phyloP scores from a whole-genome alignment of 92 coral and sea anemone genomes.

The Montipora capitata region DNA sequence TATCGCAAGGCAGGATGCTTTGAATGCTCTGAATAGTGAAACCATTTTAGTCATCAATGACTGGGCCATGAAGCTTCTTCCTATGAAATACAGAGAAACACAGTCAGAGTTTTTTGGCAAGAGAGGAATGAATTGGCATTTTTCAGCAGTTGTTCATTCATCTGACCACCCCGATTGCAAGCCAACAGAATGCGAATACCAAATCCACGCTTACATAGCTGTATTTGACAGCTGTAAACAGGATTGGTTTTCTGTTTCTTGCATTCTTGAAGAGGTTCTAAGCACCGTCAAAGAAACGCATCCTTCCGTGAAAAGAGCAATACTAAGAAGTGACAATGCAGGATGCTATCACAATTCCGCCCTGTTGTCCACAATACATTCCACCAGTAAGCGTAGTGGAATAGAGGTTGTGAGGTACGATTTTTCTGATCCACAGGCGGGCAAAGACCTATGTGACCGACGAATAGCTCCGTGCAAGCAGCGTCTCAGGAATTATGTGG shows the following conservation, averaged over 20 bases:
- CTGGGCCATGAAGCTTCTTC: not conserved
- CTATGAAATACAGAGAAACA: constrained; percentile 66
- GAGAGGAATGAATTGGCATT: constrained; percentile 58
- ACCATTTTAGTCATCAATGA: constrained; percentile 63
- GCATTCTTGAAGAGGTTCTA: constrained; percentile 41
- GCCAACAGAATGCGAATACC: constrained; percentile 13
- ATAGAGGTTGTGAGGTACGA: constrained; percentile 44
- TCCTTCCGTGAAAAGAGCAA: constrained; percentile 49
- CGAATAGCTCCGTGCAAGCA: constrained; percentile 52
- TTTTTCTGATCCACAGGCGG: constrained; percentile 68
- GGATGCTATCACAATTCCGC: no score
- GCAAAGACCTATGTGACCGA: constrained; percentile 24
- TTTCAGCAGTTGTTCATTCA: constrained; percentile 56
- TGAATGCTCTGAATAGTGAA: constrained; percentile 29
- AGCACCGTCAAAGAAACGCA: constrained; percentile 47
- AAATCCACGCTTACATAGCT: constrained; percentile 57
- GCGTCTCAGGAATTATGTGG: constrained; percentile 49
- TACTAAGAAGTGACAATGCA: constrained; percentile 46
- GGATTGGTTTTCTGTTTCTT: no score
- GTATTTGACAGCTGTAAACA: constrained; percentile 9
- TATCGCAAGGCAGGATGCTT: constrained; percentile 53
- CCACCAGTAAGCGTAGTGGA: constrained; percentile 41
- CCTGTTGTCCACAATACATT: constrained; percentile 19
- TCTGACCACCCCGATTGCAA: constrained; percentile 59
- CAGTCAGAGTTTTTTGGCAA: constrained; percentile 17